Evolutionary conservation across 2,113 vertebrate genomes (phyloP), one percentile per base, ranked within the genome.

Genomic region (Psettodes erumei): DNA sequence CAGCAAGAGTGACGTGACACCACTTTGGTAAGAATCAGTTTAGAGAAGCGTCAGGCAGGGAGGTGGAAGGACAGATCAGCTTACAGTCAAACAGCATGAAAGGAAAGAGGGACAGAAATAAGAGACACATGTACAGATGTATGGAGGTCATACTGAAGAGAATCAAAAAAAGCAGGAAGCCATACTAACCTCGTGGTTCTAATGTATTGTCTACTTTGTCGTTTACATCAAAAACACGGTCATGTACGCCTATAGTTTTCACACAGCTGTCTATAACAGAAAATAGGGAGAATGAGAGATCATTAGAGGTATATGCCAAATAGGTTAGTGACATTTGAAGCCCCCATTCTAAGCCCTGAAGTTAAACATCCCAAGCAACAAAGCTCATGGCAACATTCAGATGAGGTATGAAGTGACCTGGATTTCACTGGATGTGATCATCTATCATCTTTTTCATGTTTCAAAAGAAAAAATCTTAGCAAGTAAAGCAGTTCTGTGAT

Each of bases 181-280:
- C 95, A 99, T 99, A 99, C 98, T 98, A 97, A 99, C 98, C 98
- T 99, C 97, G 95, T 96, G 97, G 97, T 97, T 99, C 98, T 99
- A 99, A 98, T 94, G 97, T 98, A 98, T 98, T 99, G 96, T 99
- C 98, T 98, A 99, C 96, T 98, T 97, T 99, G 96, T 98, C 97
- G 96, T 98, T 98, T 97, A 98, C 96, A 93, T 98, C 98, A 96
- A 98, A 98, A 96, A 98, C 97, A 91, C 96, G 97, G 94, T 99
- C 98, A 96, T 98, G 97, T 96, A 98, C 97, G 92, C 98, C 97
- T 98, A 99, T 96, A 96, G 97, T 99, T 98, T 98, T 99, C 97
- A 98, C 95, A 96, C 98, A 99, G 97, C 94, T 98, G 95, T 97
- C 98, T 99, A 99, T 95, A 99, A 98, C 93, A 94, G 95, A 98